Base-by-base conservation (phyloP, 2,797 vertebrate genomes). In the Anguilla pacifica region DNA sequence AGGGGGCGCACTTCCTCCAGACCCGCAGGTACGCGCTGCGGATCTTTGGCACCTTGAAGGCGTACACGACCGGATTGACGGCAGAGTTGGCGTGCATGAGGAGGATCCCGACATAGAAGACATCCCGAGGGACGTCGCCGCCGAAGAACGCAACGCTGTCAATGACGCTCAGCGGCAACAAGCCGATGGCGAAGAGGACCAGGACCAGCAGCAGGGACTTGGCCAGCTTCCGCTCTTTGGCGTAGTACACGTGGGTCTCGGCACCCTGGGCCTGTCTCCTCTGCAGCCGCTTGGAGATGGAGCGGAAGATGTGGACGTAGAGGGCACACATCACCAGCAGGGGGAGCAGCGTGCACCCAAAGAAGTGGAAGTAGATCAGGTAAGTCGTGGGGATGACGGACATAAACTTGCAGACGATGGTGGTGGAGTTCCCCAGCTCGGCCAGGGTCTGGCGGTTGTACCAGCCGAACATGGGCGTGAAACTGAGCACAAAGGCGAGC, bases 391-490 rank as follows among this genome's bases (percentile, higher is more conserved):
- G 91, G 35, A 98, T 95, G 28, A 98, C 97, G 0, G 9, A 25
- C 0, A 19, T 13, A 59, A 99, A 99, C 0, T 0, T 0, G 83
- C 98, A 99, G 0, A 0, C 0, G 0, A 93, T 72, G 0, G 59
- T 87, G 22, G 91, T 53, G 84, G 90, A 91, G 88, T 93, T 94
- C 11, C 0, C 39, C 0, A 88, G 74, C 0, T 43, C 0, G 6
- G 90, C 22, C 2, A 82, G 0, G 10, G 82, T 87, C 22, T 82
- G 7, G 11, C 90, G 67, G 0, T 89, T 89, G 92, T 94, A 92
- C 97, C 97, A 98, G 77, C 97, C 97, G 11, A 98, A 91, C 95
- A 98, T 94, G 84, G 98, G 98, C 0, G 93, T 28, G 67, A 97
- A 89, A 43, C 97, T 97, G 17, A 95, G 90, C 15, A 96, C 89